Percentiles rank a stretch among this genome's conserved stretches.
Evolutionary conservation across 2,113 vertebrate species (phyloP).

Genomic region (Scytalopus superciliaris): DNA sequence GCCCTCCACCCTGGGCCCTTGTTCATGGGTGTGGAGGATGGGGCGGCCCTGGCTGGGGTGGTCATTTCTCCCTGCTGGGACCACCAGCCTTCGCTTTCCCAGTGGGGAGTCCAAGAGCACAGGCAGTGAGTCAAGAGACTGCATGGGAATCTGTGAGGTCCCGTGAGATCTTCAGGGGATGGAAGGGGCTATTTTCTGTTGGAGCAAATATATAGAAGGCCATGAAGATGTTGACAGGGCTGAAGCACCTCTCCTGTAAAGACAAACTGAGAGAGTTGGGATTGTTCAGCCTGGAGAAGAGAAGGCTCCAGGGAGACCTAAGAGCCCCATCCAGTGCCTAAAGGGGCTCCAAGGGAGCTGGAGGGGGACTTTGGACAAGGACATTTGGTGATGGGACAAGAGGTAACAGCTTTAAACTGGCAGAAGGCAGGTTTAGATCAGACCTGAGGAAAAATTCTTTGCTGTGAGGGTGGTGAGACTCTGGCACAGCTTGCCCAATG

Average conservation of each 20-base stretch:
- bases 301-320: background rate
- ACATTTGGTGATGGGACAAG: background rate
- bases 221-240: background rate
- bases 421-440: background rate
- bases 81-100: background rate
- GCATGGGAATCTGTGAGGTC: background rate
- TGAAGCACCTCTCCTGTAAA: background rate
- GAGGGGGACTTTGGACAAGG: background rate
- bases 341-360: background rate
- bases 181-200: background rate
- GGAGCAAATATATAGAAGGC: background rate
- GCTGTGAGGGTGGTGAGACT: accelerated
- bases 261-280: background rate
- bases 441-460: background rate
- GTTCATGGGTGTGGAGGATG: background rate
- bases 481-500: background rate
- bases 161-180: background rate
- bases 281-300: background rate
- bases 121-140: background rate
- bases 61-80: background rate
- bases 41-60: background rate
- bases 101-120: background rate
- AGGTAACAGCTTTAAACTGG: background rate
- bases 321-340: background rate
- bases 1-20: background rate